Evolutionary conservation across 2,797 vertebrate genomes (phyloP).

Genomic region (Lithobates pipiens): DNA sequence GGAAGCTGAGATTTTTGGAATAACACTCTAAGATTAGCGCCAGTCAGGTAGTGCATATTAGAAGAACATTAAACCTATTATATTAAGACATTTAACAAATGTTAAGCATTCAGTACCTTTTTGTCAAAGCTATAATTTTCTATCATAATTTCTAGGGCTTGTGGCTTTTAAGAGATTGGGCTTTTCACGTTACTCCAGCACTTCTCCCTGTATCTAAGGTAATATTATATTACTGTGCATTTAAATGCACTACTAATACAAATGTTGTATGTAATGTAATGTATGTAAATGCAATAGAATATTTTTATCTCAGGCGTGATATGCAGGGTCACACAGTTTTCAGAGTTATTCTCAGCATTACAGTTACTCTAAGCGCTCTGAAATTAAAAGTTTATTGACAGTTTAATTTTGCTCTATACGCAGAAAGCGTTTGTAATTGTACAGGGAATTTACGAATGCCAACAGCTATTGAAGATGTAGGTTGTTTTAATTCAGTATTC

Average conservation of each 20-base stretch:
- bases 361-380: background rate
- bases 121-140: background rate
- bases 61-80: background rate
- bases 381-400: background rate
- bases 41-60: background rate
- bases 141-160: background rate
- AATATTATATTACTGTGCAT: background rate
- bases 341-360: background rate
- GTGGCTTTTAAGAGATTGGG: background rate
- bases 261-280: too few relatives aligned
- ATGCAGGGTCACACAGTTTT: background rate
- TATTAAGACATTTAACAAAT: background rate
- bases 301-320: background rate
- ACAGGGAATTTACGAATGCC: background rate
- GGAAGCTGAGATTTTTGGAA: background rate
- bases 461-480: background rate
- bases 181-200: background rate
- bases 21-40: background rate
- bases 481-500: slow-evolving; percentile 26
- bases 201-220: too few relatives aligned
- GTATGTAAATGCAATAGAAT: too few relatives aligned
- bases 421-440: background rate
- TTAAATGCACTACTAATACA: background rate
- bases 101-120: too few relatives aligned
- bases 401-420: background rate